These are phyloP conservation scores for Notamacropus eugenii DNA, from an alignment of 2,797 vertebrate species.

Conservation along the genomic window DNA sequence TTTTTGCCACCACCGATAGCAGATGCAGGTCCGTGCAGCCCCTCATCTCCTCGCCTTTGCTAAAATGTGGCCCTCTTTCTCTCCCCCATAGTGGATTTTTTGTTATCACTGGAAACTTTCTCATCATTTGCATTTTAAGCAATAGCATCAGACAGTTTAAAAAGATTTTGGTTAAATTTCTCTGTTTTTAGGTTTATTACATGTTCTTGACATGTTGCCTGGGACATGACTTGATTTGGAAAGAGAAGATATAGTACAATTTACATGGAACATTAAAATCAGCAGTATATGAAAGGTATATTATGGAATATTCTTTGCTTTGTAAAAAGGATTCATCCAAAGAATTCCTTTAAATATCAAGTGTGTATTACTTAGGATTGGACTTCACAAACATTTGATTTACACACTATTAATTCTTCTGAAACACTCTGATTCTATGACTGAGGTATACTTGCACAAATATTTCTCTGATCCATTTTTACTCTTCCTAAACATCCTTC, in stretches of 20 bases:
- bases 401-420: neutral
- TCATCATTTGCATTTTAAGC: neutral
- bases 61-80: neutral
- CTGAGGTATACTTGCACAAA: neutral
- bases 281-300: neutral
- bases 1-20: neutral
- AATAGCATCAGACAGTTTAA: neutral
- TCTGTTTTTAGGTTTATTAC: neutral
- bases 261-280: neutral
- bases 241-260: neutral
- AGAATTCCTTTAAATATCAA: constrained; percentile 19
- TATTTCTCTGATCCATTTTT: neutral
- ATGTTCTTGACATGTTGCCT: neutral
- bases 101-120: neutral
- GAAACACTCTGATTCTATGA: neutral
- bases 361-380: constrained; percentile 1
- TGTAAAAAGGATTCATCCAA: constrained; percentile 9
- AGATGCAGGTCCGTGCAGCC: neutral
- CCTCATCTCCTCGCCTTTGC: neutral
- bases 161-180: neutral
- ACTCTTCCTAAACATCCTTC: neutral
- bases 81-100: neutral
- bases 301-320: neutral
- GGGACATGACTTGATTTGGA: neutral
- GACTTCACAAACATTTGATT: constrained; percentile 33